A percentile compares a stretch with the other conserved stretches of the same genome.
phyloP scores from a whole-genome alignment of 2,797 vertebrate species.

The Channa striata region DNA sequence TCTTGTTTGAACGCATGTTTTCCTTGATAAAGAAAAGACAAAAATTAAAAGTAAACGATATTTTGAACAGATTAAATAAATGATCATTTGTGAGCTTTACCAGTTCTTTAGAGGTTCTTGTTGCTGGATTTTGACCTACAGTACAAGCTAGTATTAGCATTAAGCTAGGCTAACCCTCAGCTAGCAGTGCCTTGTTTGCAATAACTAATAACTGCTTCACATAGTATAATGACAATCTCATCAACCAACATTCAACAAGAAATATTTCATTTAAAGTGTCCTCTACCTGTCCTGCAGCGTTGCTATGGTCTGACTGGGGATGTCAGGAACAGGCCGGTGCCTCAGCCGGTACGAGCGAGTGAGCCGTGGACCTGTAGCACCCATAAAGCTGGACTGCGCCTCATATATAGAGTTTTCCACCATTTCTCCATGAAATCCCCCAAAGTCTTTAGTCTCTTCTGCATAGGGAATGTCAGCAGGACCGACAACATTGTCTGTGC shows the following conservation, averaged over 20 bases:
- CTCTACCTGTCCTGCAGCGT: constrained; percentile 84
- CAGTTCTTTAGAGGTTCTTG: no score
- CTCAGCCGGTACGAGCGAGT: constrained; percentile 89
- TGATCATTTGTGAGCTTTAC: no score
- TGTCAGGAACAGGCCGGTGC: constrained; percentile 93
- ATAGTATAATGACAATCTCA: background rate
- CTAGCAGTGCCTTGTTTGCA: no score
- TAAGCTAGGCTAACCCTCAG: no score
- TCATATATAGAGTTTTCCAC: constrained; percentile 91
- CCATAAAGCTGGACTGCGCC: constrained; percentile 12
- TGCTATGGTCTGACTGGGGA: constrained; percentile 77
- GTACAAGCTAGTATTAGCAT: no score
- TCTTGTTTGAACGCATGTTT: no score
- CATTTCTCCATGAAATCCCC: constrained; percentile 87
- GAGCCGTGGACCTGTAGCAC: constrained; percentile 46
- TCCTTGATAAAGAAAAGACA: no score
- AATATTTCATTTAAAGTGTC: background rate
- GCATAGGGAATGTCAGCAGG: constrained; percentile 18
- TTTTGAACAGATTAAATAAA: no score
- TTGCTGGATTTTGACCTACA: no score
- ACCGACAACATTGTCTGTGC: constrained; percentile 35
- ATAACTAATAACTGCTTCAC: background rate
- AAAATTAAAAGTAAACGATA: no score
- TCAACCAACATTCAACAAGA: background rate
- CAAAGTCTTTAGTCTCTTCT: constrained; percentile 14